Conservation (phyloP, 2,888 invertebrate genomes). For the Cephus nigrinus region DNA sequence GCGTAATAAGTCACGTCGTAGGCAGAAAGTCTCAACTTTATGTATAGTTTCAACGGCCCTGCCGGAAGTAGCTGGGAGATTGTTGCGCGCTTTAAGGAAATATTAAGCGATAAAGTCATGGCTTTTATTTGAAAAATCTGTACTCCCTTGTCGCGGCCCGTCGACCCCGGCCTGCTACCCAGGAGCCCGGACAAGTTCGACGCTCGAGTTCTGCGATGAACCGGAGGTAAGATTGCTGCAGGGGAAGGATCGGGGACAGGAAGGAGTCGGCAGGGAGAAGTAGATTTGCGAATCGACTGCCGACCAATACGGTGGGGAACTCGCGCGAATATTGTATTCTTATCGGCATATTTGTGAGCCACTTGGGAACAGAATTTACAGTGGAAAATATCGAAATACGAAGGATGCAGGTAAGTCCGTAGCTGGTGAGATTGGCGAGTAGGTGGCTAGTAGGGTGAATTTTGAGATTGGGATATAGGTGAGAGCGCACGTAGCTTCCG, state of each 20-base stretch:
- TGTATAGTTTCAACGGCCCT: neutral
- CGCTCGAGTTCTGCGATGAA: neutral
- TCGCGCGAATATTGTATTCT: conserved; percentile 41
- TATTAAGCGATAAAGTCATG: neutral
- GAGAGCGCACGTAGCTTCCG: neutral
- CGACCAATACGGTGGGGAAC: neutral
- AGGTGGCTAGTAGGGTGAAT: neutral
- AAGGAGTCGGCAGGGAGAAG: neutral
- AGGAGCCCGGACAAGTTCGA: neutral
- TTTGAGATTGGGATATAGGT: neutral
- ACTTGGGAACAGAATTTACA: conserved; percentile 49
- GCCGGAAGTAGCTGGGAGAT: neutral
- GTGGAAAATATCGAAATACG: conserved; percentile 18
- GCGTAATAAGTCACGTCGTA: neutral
- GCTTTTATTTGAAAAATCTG: neutral
- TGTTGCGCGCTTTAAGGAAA: neutral
- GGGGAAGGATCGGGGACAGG: neutral
- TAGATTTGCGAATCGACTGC: neutral
- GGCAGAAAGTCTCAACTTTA: neutral
- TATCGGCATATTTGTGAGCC: conserved; percentile 52
- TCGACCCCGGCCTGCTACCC: neutral
- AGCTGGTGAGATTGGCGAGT: neutral
- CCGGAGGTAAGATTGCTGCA: neutral
- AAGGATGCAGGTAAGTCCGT: neutral
- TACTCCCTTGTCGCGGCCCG: neutral